Base-by-base conservation (phyloP, 2,113 vertebrate genomes). In the Protobothrops mucrosquamatus region DNA sequence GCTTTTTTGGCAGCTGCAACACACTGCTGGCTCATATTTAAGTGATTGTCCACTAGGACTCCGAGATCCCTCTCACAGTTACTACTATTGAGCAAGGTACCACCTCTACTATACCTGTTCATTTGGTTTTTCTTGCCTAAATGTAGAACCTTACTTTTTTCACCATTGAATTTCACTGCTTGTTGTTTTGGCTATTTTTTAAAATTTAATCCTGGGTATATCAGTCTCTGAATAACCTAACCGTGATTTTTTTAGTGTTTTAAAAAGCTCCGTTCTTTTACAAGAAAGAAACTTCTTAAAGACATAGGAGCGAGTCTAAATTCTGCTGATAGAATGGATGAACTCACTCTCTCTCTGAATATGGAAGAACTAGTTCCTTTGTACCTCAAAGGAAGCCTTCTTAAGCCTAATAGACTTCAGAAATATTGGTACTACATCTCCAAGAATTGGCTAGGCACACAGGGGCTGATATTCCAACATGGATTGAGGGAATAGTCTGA, bases 251-350 rank as follows among this genome's bases (percentile, higher is more conserved):
- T 23, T 3, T 4, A 74, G n/a, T 74, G 14, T 74, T 74, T 74
- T 39, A 39, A 81, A 81, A 61, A 12, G n/a, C 20, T 61, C 24
- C 93, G 91, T 92, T 4, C 56, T 61, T 85, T 56, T 22, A 0
- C 39, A 56, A 52, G 29, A 69, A 69, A n/a, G 11, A 69, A 69
- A 34, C 11, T 86, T 61, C 12, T 59, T 1, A 26, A 51, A 69
- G 94, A 94, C 91, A 74, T 90, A 64, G 92, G 96, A 92, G 87
- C 6, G 14, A 81, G 22, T 22, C 18, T 93, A 55, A 39, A 12
- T 57, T 43, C 56, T 14, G 85, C 56, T 48, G 54, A 81, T 39
- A 39, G 7, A 39, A 81, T 81, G 69, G 29, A 6, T 81, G n/a
- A 81, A 39, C 15, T 81, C 69, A 93, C 95, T 95, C 88, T 24